phyloP scores from a whole-genome alignment of 2,888 invertebrate species.

The Polyploca ridens region DNA sequence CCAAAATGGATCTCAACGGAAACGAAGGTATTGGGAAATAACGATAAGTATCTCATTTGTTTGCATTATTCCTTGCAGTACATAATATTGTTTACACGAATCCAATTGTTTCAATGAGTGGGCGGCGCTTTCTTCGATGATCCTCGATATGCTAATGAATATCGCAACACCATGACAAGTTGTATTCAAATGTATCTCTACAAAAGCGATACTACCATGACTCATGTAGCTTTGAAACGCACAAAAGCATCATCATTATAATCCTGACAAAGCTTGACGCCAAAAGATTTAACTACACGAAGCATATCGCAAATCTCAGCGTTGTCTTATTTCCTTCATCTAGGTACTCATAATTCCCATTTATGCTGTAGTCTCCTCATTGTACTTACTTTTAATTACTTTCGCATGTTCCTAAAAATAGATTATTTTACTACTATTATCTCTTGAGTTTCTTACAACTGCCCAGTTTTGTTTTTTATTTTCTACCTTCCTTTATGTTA shows the following conservation, averaged over 20 bases:
- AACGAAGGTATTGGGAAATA: not conserved
- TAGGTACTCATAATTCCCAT: not conserved
- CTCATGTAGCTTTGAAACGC: conserved; percentile 30
- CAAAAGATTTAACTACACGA: not conserved
- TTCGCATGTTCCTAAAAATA: conserved; percentile 15
- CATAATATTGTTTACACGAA: conserved; percentile 32
- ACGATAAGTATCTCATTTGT: not conserved
- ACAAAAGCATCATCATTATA: conserved; percentile 10
- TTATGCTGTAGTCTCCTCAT: conserved; percentile 15
- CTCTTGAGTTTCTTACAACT: not conserved
- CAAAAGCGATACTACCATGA: conserved; percentile 59
- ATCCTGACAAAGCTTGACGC: conserved; percentile 3
- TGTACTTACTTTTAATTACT: conserved; percentile 23
- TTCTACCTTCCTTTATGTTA: not conserved
- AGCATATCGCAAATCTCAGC: conserved; percentile 3
- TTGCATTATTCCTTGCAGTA: conserved; percentile 14
- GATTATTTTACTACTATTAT: not conserved
- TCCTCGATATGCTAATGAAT: conserved; percentile 59
- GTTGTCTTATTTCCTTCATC: conserved; percentile 12
- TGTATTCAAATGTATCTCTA: conserved; percentile 50
- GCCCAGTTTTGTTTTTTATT: not conserved
- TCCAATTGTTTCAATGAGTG: conserved; percentile 27
- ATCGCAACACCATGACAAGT: conserved; percentile 49
- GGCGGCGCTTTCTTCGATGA: conserved; percentile 39
- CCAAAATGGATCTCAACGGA: not conserved